Evolutionary conservation across 1,140 invertebrate species (phyloP), one percentile per base, ranked within the genome.

Genomic region (Spodoptera litura): DNA sequence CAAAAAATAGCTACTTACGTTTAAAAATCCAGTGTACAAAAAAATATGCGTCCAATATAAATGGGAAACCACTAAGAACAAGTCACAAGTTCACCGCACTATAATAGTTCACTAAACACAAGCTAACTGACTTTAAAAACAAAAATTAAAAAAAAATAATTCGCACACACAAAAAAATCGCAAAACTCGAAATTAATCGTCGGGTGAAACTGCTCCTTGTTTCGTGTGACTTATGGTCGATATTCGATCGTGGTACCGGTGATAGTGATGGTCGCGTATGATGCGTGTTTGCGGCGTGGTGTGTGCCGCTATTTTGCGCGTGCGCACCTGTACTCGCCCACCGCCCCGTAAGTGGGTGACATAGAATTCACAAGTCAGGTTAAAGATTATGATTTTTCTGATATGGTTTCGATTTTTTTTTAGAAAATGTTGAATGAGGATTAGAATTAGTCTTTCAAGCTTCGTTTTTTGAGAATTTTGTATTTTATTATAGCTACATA

Each of bases 251-350:
- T 44, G 56, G 53, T 72, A 51, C 61, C 58, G 55, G 31, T 31
- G 13, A 58, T 78, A 82, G 85, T 84, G 83, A 85, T 75, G 58
- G 72, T 83, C 83, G 81, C 81, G 80, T 53, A 68, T 70, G 73
- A 81, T 78, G 84, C 89, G 91, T 92, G 88, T 80, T 68, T 10
- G 83, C 86, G 75, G 83, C 85, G 75, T 83, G 80, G 83, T 87
- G 83, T 80, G 70, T 86, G 85, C 85, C 85, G 84, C 83, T 80
- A 85, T 31, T 89, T 88, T 90, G 90, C 85, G 85, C 87, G 44
- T 49, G 78, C 83, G 84, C 85, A 88, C 86, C 85, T 88, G 83
- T 76, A 55, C 49, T 78, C 84, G 80, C 84, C 85, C 84, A 88
- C 84, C 61, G 66, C 55, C 64, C 81, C 71, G 70, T 81, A 87